Conservation (phyloP, 2,113 vertebrate species). For the Nibea albiflora region DNA sequence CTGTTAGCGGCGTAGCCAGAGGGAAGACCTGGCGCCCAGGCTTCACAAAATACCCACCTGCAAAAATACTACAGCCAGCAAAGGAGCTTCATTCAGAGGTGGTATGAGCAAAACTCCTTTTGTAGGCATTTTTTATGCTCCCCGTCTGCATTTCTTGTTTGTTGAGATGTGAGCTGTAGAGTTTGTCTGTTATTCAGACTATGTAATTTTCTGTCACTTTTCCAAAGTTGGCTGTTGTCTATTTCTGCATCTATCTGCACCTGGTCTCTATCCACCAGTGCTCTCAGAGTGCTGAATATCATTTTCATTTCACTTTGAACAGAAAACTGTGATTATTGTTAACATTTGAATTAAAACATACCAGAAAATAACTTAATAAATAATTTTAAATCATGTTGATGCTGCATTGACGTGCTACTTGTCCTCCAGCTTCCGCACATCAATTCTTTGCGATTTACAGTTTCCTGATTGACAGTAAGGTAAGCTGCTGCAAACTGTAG, state of each 20-base stretch:
- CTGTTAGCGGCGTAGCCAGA: conserved; percentile 9
- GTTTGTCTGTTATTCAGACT: background rate
- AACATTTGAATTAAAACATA: background rate
- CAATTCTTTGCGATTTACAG: too few species aligned
- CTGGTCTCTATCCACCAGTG: background rate
- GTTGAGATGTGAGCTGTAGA: background rate
- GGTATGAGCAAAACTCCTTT: background rate
- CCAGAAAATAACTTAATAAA: too few species aligned
- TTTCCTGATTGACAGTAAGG: too few species aligned
- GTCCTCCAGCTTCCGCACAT: too few species aligned
- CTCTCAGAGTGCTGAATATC: background rate
- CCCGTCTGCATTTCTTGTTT: background rate
- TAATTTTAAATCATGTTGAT: too few species aligned
- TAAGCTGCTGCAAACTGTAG: too few species aligned
- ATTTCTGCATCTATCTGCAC: background rate
- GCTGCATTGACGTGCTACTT: too few species aligned
- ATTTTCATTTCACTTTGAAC: background rate
- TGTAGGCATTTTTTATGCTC: background rate
- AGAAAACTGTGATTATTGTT: background rate
- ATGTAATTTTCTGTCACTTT: background rate
- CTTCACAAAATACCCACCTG: background rate
- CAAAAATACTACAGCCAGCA: conserved; percentile 2
- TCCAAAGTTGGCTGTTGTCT: conserved; percentile 10
- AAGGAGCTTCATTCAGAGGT: background rate
- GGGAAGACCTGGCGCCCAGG: background rate